Base-by-base conservation (phyloP, 1,140 invertebrate species). In the Gerris buenoi region DNA sequence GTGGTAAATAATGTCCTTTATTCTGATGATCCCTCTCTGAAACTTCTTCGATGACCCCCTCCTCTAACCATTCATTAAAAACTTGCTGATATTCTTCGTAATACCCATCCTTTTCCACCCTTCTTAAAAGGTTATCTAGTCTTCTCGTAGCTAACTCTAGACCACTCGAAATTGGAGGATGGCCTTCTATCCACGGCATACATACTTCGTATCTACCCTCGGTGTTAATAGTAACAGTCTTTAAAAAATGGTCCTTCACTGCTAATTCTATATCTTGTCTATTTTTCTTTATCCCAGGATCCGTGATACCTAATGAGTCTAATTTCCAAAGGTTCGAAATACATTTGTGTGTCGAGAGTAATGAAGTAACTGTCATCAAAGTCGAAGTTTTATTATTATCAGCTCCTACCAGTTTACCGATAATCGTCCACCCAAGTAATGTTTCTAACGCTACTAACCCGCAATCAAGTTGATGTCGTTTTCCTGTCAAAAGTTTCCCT, bases 41-140 rank as follows among this genome's bases (percentile, higher is more conserved):
- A 28, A 74, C 71, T 56, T 66, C 65, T 66, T 77, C 72, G 5
- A 74, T 72, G 69, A 78, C 56, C 69, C 71, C 72, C 27, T 75
- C 67, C 1, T 68, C 56, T 2, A 69, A 1, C 75, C 74, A 76
- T 22, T 72, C 69, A 1, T 72, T 27, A 26, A 78, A 73, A 22
- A 77, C 69, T 26, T 68, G 58, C 65, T 71, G 59, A 71, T 78
- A 78, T 69, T 2, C 72, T 33, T 76, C 66, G 46, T 68, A 72
- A 0, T 71, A 67, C 25, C 66, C 69, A 14, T 68, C 66, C 2
- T 27, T 26, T 29, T 72, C 66, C 23, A 77, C 62, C 67, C 72
- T 73, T 27, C 68, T 70, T 14, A 62, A 68, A 65, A 64, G 63
- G 3, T 25, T 69, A 14, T 68, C 25, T 46, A 73, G 67, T 23